These are phyloP conservation scores for Drosophila pectinifera DNA, from an alignment of 1,140 invertebrate genomes.

Conservation along the genomic window DNA sequence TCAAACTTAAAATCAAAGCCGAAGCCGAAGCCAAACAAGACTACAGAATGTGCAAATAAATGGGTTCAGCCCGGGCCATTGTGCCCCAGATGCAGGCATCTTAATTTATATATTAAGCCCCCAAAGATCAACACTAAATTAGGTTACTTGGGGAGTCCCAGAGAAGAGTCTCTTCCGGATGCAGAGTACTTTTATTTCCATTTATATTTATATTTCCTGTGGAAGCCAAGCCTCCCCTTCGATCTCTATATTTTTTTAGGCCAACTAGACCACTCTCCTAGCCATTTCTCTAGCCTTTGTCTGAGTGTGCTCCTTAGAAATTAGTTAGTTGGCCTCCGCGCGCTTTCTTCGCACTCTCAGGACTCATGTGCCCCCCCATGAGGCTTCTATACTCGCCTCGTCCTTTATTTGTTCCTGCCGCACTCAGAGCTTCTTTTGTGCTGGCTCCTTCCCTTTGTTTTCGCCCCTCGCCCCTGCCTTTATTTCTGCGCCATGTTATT, in stretches of 20 bases:
- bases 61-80: not conserved
- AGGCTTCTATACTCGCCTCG: constrained; percentile 17
- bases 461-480: not conserved
- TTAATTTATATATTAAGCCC: constrained; percentile 10
- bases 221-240: too few species aligned
- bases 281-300: not conserved
- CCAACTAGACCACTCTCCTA: not conserved
- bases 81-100: not conserved
- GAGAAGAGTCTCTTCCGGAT: too few species aligned
- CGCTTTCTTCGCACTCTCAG: not conserved
- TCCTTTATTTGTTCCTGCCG: constrained; percentile 16
- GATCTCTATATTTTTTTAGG: not conserved
- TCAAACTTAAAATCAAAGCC: constrained; percentile 46
- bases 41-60: constrained; percentile 7
- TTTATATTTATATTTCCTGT: too few species aligned
- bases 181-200: too few species aligned
- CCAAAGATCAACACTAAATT: constrained; percentile 2
- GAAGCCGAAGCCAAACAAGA: constrained; percentile 7
- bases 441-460: constrained; percentile 13
- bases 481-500: constrained; percentile 26
- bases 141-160: too few species aligned
- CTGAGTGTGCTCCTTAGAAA: not conserved
- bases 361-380: constrained; percentile 14
- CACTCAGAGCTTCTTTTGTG: constrained; percentile 23
- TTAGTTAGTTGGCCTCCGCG: constrained; percentile 9